Evolutionary conservation across 2,797 vertebrate genomes (phyloP).

Genomic region (Lepidocolaptes lacrymiger): DNA sequence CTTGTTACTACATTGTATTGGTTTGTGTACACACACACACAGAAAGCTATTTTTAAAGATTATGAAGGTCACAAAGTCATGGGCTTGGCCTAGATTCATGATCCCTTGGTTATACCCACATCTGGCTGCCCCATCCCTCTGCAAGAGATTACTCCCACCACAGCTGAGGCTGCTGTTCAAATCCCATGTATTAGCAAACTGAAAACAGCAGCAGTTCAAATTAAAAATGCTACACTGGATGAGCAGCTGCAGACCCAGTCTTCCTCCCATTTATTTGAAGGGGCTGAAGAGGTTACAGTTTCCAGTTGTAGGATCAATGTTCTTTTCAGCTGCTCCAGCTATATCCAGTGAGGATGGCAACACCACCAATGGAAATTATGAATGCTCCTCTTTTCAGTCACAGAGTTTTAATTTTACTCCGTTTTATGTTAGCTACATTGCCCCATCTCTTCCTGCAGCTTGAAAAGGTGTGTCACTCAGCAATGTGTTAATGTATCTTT

Average conservation of each 20-base stretch:
- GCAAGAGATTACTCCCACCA: neutral
- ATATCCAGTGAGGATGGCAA: neutral
- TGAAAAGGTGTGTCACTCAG: neutral
- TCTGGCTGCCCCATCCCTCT: constrained; percentile 17
- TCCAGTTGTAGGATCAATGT: neutral
- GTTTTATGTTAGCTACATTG: neutral
- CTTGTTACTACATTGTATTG: neutral
- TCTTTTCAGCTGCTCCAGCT: neutral
- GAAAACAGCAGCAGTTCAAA: neutral
- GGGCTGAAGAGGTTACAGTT: neutral
- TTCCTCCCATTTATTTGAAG: neutral
- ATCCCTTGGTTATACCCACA: neutral
- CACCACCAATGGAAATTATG: neutral
- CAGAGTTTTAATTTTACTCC: neutral
- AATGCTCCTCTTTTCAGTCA: neutral
- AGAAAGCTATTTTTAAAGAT: constrained; percentile 53
- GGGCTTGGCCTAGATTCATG: constrained; percentile 54
- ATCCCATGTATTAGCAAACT: constrained; percentile 22
- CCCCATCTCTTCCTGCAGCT: neutral
- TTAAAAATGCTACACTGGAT: neutral
- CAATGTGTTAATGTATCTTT: neutral
- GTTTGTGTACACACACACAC: neutral
- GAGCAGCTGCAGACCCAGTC: neutral
- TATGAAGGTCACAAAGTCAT: constrained; percentile 38
- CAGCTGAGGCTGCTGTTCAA: neutral